Percentiles rank a stretch among this genome's conserved stretches.
These are phyloP conservation scores for Tupiocoris notatus DNA, from an alignment of 2,888 invertebrate species.

Conservation along the genomic window DNA sequence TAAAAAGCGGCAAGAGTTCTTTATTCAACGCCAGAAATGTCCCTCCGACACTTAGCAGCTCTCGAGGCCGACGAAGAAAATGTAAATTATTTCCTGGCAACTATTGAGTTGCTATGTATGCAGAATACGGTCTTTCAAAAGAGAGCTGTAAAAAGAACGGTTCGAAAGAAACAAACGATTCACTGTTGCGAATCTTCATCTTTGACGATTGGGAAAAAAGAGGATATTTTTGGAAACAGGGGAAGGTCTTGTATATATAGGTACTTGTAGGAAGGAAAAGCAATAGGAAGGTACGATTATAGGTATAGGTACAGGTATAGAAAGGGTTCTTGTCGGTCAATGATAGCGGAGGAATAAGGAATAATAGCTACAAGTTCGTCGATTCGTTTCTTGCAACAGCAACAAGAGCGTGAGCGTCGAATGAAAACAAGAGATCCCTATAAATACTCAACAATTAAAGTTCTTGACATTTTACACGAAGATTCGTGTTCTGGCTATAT, in stretches of 20 bases:
- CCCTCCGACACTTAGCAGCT: not conserved
- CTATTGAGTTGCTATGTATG: not conserved
- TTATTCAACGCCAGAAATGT: not conserved
- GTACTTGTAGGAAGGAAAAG: not conserved
- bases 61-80: not conserved
- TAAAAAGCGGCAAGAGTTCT: not conserved
- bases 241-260: not conserved
- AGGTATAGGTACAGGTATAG: no score
- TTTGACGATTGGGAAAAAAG: not conserved
- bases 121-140: not conserved
- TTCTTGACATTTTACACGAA: no score
- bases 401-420: no score
- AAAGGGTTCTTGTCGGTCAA: no score
- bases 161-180: not conserved
- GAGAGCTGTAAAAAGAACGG: not conserved
- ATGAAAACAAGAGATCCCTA: no score
- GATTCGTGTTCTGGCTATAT: no score
- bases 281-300: no score
- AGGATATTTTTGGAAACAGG: not conserved
- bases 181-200: not conserved
- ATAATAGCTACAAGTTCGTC: no score
- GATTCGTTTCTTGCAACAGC: no score
- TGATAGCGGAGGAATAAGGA: no score
- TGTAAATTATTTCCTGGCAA: not conserved
- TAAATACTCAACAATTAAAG: no score